These are phyloP conservation scores for Luperina nickerlii DNA, from an alignment of 2,888 invertebrate species.

Conservation along the genomic window DNA sequence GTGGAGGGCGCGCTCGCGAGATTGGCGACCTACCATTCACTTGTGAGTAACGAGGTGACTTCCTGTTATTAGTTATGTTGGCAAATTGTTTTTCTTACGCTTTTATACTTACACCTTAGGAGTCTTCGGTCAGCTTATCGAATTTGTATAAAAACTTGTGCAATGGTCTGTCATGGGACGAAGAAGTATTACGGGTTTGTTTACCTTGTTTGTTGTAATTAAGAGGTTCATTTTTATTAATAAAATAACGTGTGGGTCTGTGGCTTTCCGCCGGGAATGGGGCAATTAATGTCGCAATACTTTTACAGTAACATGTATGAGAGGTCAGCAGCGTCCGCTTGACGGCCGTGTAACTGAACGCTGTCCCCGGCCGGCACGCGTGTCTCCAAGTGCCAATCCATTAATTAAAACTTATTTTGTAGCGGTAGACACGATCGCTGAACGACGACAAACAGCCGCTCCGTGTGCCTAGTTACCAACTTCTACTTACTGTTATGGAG, in stretches of 20 bases:
- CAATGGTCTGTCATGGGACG: conserved; percentile 67
- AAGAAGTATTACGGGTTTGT: conserved; percentile 57
- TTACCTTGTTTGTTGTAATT: conserved; percentile 54
- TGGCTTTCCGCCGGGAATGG: conserved; percentile 29
- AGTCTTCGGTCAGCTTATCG: conserved; percentile 56
- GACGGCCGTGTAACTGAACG: conserved; percentile 78
- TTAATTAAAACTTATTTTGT: conserved; percentile 90
- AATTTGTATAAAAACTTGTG: conserved; percentile 74
- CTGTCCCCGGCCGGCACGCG: conserved; percentile 81
- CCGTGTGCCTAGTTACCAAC: conserved; percentile 79
- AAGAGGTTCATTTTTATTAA: conserved; percentile 59
- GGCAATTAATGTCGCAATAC: conserved; percentile 62
- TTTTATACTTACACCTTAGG: conserved; percentile 73
- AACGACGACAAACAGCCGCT: conserved; percentile 78
- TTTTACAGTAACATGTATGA: conserved; percentile 63
- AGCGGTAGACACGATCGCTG: conserved; percentile 81
- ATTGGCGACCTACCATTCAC: conserved; percentile 89
- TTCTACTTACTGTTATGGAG: conserved; percentile 80
- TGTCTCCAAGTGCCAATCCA: conserved; percentile 89
- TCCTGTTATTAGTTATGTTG: conserved; percentile 88
- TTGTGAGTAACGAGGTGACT: conserved; percentile 89
- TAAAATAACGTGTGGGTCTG: conserved; percentile 50
- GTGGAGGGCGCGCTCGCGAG: conserved; percentile 87
- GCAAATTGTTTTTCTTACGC: conserved; percentile 87
- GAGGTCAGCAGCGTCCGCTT: conserved; percentile 74